A percentile compares a stretch with the other conserved stretches of the same genome.
Conservation (phyloP, 2,888 invertebrate genomes). For the Anthrax anthrax region DNA sequence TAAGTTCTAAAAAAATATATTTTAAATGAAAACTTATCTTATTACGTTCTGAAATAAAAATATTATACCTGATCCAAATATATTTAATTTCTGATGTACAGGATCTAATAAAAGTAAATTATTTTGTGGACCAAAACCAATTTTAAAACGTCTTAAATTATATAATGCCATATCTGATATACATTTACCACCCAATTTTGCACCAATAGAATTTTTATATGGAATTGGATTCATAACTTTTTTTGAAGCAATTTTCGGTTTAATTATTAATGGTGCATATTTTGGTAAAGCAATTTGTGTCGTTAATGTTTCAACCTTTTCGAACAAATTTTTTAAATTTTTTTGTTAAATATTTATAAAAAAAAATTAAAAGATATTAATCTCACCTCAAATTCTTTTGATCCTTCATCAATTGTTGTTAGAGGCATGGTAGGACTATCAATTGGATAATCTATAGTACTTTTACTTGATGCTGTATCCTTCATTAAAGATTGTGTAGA, state of each 20-base stretch:
- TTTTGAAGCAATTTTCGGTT: constrained; percentile 34
- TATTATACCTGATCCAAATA: neutral
- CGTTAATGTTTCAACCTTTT: constrained; percentile 2
- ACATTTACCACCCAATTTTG: constrained; percentile 26
- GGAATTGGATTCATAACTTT: constrained; percentile 34
- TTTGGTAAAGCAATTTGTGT: constrained; percentile 11
- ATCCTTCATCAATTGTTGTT: constrained; percentile 5
- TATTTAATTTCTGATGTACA: constrained; percentile 10
- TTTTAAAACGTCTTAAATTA: constrained; percentile 50
- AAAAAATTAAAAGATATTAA: neutral
- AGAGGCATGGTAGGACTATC: constrained; percentile 12
- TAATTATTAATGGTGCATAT: constrained; percentile 23
- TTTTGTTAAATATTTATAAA: neutral
- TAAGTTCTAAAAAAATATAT: neutral
- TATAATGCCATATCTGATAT: constrained; percentile 43
- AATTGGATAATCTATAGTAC: constrained; percentile 14
- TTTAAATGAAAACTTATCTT: neutral
- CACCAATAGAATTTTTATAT: constrained; percentile 24
- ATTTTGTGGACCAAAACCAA: constrained; percentile 59
- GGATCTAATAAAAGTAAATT: constrained; percentile 41
- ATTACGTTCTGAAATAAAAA: neutral
- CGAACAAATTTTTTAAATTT: neutral
- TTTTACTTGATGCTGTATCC: constrained; percentile 23
- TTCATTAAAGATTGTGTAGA: constrained; percentile 20
- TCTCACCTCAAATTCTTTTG: constrained; percentile 6